Evolutionary conservation across 2,797 vertebrate species (phyloP).

Genomic region (Cyclopterus lumpus): DNA sequence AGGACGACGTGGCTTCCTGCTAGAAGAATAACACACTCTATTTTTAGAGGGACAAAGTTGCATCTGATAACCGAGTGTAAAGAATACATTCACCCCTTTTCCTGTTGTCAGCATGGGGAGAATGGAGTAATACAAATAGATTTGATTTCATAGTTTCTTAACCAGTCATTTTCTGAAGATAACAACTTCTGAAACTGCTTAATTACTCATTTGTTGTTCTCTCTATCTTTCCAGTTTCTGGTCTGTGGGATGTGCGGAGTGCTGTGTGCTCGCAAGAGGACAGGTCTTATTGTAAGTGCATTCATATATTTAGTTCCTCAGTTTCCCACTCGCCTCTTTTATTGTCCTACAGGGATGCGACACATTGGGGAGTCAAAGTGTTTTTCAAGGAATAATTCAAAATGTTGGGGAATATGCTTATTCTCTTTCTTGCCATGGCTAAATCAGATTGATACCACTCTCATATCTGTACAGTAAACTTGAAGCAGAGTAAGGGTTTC

Average conservation of each 20-base stretch:
- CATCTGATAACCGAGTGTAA: conserved; percentile 23
- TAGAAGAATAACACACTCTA: conserved; percentile 25
- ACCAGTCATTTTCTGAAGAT: background rate
- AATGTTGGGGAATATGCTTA: background rate
- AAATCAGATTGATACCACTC: background rate
- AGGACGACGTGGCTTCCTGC: conserved; percentile 35
- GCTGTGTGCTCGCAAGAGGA: conserved; percentile 95
- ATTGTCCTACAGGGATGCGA: background rate
- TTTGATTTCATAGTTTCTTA: background rate
- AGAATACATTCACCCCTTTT: conserved; percentile 37
- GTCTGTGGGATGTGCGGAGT: conserved; percentile 96
- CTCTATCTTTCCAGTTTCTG: conserved; percentile 88
- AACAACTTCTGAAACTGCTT: conserved; percentile 11
- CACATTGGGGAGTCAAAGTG: background rate
- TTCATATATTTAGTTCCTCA: background rate
- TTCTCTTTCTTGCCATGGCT: background rate
- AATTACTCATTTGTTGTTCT: conserved; percentile 14
- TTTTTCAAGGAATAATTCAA: background rate
- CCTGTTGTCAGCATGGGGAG: conserved; percentile 6
- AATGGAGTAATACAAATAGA: background rate
- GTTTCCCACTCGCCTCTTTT: background rate
- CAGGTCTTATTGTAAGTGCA: conserved; percentile 95
- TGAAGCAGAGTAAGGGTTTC: too few relatives aligned
- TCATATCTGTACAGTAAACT: background rate
- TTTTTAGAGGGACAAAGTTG: conserved; percentile 47